Conservation (phyloP, 2,113 vertebrate genomes). For the Tiliqua scincoides region DNA sequence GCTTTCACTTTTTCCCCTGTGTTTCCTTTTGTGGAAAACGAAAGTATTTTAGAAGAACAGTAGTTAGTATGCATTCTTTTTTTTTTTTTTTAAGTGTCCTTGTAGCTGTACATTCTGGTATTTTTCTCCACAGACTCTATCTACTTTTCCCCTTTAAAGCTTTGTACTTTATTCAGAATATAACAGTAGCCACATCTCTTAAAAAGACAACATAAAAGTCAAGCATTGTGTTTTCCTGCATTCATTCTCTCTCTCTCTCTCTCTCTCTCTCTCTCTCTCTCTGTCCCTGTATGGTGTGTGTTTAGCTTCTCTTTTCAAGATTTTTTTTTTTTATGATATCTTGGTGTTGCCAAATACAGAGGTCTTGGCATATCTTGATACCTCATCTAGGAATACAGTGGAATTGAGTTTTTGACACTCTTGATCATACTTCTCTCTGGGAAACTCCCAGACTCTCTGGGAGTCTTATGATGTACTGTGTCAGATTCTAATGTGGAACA, state of each 20-base stretch:
- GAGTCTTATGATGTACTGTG: slow-evolving; percentile 33
- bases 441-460: slow-evolving; percentile 32
- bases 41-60: neutral
- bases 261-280: neutral
- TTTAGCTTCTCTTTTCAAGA: slow-evolving; percentile 1
- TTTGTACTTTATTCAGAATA: slow-evolving; percentile 10
- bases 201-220: neutral
- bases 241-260: neutral
- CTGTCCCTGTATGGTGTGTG: neutral
- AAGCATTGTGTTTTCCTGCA: slow-evolving; percentile 8
- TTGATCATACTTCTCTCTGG: slow-evolving; percentile 49
- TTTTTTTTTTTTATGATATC: slow-evolving; percentile 33
- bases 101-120: neutral
- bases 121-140: slow-evolving; percentile 2
- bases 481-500: slow-evolving; percentile 34
- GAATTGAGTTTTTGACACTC: slow-evolving; percentile 37
- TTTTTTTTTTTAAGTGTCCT: neutral
- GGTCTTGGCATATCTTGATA: slow-evolving; percentile 26
- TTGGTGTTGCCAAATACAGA: slow-evolving; percentile 30
- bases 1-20: slow-evolving; percentile 8
- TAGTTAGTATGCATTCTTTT: neutral
- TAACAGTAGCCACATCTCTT: neutral
- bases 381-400: slow-evolving; percentile 17
- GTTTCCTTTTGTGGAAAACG: slow-evolving; percentile 15
- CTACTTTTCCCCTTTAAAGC: neutral